Evolutionary conservation across 2,888 invertebrate genomes (phyloP).

Genomic region (Dynastes grantii): DNA sequence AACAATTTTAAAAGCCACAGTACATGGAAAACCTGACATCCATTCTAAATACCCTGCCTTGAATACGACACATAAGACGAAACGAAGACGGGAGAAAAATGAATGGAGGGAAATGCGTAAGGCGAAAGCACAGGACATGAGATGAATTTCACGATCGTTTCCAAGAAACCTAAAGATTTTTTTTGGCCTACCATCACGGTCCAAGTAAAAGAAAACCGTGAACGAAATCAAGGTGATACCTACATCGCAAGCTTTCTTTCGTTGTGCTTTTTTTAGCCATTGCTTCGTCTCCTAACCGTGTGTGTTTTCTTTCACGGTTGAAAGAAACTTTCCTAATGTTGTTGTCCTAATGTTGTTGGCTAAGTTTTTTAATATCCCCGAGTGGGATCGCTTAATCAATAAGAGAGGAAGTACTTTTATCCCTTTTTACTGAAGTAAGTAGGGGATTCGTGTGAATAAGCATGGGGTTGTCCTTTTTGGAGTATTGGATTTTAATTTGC

Average conservation of each 20-base stretch:
- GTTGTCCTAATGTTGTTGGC: neutral
- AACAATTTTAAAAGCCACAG: too few species aligned
- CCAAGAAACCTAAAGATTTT: constrained; percentile 1
- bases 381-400: constrained; percentile 4
- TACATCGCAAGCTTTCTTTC: neutral
- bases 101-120: neutral
- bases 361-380: constrained; percentile 16
- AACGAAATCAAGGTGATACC: constrained; percentile 13
- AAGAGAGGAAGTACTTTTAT: constrained; percentile 5
- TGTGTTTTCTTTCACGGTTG: neutral
- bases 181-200: too few species aligned
- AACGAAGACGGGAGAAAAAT: constrained; percentile 7
- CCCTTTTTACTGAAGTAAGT: neutral
- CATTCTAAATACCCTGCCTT: too few species aligned
- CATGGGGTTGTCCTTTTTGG: too few species aligned
- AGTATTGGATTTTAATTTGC: too few species aligned
- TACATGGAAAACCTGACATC: too few species aligned
- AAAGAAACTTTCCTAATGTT: constrained; percentile 5
- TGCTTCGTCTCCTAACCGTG: neutral
- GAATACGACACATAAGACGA: too few species aligned
- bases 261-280: neutral
- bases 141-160: neutral
- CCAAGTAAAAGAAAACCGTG: neutral
- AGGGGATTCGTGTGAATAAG: too few species aligned
- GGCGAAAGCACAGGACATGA: neutral